Evolutionary conservation across 2,113 vertebrate species (phyloP).

Genomic region (Cepphus grylle): DNA sequence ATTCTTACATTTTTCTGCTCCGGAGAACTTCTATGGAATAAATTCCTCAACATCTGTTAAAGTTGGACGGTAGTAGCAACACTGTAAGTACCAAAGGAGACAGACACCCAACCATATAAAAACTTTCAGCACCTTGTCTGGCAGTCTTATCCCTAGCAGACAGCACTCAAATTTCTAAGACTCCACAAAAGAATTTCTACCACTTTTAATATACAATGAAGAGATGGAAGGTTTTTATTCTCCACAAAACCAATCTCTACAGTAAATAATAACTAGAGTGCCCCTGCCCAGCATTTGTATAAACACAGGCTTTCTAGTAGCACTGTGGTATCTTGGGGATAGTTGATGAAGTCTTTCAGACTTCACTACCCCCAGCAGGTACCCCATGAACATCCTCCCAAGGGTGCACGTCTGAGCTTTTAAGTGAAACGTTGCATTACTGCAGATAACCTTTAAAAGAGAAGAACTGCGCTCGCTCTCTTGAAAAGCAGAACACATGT

Average conservation of each 20-base stretch:
- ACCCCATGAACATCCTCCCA: neutral
- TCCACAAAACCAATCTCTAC: neutral
- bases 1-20: neutral
- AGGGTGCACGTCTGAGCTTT: neutral
- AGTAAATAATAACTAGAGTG: neutral
- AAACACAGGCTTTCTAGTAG: neutral
- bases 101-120: rapidly evolving
- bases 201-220: neutral
- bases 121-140: neutral
- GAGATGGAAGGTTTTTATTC: neutral
- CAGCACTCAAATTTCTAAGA: neutral
- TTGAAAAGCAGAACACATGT: neutral
- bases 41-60: neutral
- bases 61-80: neutral
- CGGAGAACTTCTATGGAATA: neutral
- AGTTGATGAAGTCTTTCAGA: neutral
- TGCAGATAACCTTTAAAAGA: neutral
- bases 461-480: neutral
- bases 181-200: neutral
- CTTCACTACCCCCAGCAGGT: neutral
- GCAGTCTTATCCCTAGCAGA: neutral
- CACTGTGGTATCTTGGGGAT: neutral
- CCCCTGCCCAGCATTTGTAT: neutral
- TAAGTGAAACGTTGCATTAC: neutral
- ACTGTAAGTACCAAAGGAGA: neutral